Base-by-base conservation (phyloP, 2,797 vertebrate genomes). In the Hippoglossus hippoglossus region DNA sequence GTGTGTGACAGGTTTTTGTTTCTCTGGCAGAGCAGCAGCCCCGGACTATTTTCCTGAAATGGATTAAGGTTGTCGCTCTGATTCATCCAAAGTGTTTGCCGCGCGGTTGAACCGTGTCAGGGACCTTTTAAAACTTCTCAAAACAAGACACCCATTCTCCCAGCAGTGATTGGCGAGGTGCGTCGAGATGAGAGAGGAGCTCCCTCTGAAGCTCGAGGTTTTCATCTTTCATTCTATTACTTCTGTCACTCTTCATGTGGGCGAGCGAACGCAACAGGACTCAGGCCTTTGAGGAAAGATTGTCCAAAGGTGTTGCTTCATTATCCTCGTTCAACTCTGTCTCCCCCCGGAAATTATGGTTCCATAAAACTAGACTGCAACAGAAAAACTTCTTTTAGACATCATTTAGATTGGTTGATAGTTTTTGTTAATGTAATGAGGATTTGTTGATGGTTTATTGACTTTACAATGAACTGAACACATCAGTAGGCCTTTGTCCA, bases 151-250 rank as follows among this genome's bases (percentile, higher is more conserved):
- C 18, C 8, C 4, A 21, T 26, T 18, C 18, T 16, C 25, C 25
- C 18, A 24, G 9, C 34, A 26, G 11, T 19, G 63, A 65, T 41
- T 52, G 49, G 26, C 8, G 13, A 24, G 22, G 22, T 3, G 8
- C 36, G 24, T 11, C 5, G 12, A 21, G 36, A 34, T 55, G 63
- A 25, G 22, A 44, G 12, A 51, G 47, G 2, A 10, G 10, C 11
- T 50, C 19, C 22, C 26, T 51, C 16, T 39, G 10, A 8, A 19
- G 44, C 31, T 22, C 24, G 19, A 11, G 54, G 13, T 67, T 61
- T 53, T 52, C 62, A 67, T 70, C 15, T 62, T 46, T 71, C 36
- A 70, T 22, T 18, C 24, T 24, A 15, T 15, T 24, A 44, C 39
- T 24, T 41, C 58, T 46, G 12, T 31, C 25, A 46, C 24, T 57